These are phyloP conservation scores for Megastigmus dorsalis DNA, from an alignment of 2,888 invertebrate species.

Conservation along the genomic window DNA sequence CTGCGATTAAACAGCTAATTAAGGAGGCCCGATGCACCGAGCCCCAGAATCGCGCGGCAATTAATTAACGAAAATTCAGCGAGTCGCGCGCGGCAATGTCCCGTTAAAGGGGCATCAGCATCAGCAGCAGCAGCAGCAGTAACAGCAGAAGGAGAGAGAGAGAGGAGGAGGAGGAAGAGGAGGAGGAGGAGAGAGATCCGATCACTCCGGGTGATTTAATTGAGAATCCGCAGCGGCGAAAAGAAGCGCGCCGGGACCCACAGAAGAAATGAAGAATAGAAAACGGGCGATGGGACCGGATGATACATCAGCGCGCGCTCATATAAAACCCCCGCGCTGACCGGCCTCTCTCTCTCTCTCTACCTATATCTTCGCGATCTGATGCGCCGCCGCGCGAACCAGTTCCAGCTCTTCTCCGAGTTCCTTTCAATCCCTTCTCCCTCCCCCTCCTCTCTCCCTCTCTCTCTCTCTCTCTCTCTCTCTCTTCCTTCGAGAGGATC, in stretches of 20 bases:
- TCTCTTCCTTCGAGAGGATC: no score
- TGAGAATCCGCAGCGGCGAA: conserved; percentile 33
- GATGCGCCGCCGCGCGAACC: conserved; percentile 37
- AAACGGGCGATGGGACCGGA: conserved; percentile 66
- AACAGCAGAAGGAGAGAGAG: background rate
- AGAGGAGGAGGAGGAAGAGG: conserved; percentile 12
- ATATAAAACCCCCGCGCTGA: conserved; percentile 19
- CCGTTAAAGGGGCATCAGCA: conserved; percentile 13
- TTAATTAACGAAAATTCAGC: conserved; percentile 48
- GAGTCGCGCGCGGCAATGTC: background rate
- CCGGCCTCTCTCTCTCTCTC: no score
- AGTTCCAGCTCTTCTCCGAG: conserved; percentile 6
- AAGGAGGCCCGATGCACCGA: background rate
- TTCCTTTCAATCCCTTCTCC: no score
- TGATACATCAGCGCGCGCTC: conserved; percentile 63
- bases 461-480: no score
- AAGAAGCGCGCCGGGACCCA: background rate
- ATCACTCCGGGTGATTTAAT: conserved; percentile 39
- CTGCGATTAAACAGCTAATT: conserved; percentile 32
- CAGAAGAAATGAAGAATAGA: conserved; percentile 49
- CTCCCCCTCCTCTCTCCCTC: no score
- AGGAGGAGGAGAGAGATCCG: conserved; percentile 1
- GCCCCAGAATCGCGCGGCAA: background rate
- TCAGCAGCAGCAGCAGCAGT: no score
- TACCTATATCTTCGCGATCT: conserved; percentile 44